These are phyloP conservation scores for Allobates femoralis DNA, from an alignment of 2,797 vertebrate species.

Conservation along the genomic window DNA sequence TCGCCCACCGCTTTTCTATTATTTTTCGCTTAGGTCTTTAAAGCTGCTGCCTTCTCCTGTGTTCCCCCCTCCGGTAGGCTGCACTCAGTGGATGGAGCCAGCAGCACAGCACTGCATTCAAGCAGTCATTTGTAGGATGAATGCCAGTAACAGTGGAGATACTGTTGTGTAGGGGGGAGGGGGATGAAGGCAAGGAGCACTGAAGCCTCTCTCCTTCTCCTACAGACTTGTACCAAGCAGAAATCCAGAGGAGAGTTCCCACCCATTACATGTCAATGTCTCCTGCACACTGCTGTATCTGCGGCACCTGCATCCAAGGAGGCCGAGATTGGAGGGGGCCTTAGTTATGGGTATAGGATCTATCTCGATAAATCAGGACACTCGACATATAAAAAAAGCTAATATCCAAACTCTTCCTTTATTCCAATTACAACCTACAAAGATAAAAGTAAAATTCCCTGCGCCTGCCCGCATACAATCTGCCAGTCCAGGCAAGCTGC, in stretches of 20 bases:
- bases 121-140: slow-evolving; percentile 57
- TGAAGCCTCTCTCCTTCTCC: slow-evolving; percentile 41
- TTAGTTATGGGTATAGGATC: background rate
- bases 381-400: too few relatives aligned
- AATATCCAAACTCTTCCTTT: too few relatives aligned
- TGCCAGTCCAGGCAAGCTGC: background rate
- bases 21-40: too few relatives aligned
- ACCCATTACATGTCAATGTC: slow-evolving; percentile 27
- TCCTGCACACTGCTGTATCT: background rate
- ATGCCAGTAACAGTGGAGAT: slow-evolving; percentile 53
- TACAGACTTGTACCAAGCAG: slow-evolving; percentile 18
- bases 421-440: too few relatives aligned
- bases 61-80: slow-evolving; percentile 21
- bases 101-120: slow-evolving; percentile 57
- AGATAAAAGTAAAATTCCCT: background rate
- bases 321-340: background rate
- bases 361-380: background rate
- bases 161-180: slow-evolving; percentile 43
- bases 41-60: background rate
- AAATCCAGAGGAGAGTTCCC: slow-evolving; percentile 14
- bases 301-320: background rate
- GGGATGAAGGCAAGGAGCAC: slow-evolving; percentile 19
- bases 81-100: slow-evolving; percentile 49
- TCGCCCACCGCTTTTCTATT: background rate
- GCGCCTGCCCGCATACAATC: background rate